Evolutionary conservation across 1,140 invertebrate species (phyloP).

Genomic region (Rhizoglyphus robini): DNA sequence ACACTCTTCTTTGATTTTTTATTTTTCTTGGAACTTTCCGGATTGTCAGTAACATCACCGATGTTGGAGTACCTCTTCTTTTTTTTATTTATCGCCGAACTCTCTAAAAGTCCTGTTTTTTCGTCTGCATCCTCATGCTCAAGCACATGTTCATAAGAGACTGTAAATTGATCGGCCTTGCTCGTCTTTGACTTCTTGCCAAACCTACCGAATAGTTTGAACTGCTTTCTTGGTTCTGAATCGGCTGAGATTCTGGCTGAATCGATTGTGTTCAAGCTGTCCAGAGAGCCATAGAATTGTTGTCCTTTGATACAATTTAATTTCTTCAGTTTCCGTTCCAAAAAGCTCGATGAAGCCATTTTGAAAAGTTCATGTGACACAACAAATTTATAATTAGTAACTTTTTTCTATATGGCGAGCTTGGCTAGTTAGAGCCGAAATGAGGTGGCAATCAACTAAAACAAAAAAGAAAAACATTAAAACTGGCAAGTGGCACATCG

Average conservation of each 20-base stretch:
- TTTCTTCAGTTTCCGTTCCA: not conserved
- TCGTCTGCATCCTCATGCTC: not conserved
- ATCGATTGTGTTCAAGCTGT: not conserved
- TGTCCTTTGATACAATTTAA: conserved; percentile 8
- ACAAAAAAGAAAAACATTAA: no score
- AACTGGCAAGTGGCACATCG: no score
- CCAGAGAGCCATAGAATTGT: not conserved
- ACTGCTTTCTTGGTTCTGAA: not conserved
- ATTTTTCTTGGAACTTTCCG: not conserved
- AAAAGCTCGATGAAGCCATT: not conserved
- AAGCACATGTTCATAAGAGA: not conserved
- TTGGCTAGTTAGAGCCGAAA: no score
- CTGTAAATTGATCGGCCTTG: not conserved
- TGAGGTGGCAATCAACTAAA: no score
- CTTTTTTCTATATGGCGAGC: no score
- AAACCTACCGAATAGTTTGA: not conserved
- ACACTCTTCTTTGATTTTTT: not conserved
- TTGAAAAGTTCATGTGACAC: no score
- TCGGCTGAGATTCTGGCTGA: not conserved
- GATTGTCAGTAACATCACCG: not conserved
- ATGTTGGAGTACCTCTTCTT: not conserved
- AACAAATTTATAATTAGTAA: no score
- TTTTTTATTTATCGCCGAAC: not conserved
- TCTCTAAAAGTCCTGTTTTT: not conserved
- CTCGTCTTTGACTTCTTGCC: not conserved